Percentiles rank a stretch among this genome's conserved stretches.
These are phyloP conservation scores for Salticus scenicus DNA, from an alignment of 2,888 invertebrate species.

Conservation along the genomic window DNA sequence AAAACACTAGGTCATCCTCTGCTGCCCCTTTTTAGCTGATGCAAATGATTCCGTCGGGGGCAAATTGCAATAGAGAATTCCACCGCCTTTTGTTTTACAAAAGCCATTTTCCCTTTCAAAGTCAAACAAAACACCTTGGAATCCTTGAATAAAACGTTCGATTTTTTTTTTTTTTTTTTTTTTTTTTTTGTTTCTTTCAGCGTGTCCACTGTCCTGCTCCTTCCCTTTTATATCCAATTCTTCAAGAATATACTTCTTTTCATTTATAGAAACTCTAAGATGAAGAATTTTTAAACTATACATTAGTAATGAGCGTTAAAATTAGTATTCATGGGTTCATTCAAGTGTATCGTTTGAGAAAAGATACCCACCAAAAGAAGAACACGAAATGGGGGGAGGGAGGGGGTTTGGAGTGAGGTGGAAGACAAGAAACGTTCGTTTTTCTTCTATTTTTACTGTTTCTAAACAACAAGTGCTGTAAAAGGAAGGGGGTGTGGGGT, in stretches of 20 bases:
- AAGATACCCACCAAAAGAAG: not conserved
- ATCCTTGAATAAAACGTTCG: conserved; percentile 20
- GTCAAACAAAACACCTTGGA: conserved; percentile 63
- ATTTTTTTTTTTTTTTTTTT: not conserved
- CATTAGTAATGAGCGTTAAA: conserved; percentile 67
- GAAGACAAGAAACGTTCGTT: not conserved
- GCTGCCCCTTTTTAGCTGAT: not conserved
- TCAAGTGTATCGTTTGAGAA: conserved; percentile 36
- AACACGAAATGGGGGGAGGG: not conserved
- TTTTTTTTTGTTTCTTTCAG: not conserved
- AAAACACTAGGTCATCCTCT: not conserved
- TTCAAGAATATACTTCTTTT: conserved; percentile 19
- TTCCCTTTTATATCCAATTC: not conserved
- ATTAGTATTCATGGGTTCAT: conserved; percentile 69
- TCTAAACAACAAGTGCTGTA: not conserved
- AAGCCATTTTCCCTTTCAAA: conserved; percentile 53
- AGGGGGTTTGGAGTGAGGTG: not conserved
- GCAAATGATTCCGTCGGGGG: not conserved
- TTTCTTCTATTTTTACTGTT: not conserved
- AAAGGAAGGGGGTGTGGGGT: not conserved
- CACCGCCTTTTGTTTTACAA: conserved; percentile 56
- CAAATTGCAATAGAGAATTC: conserved; percentile 45
- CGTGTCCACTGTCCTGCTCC: not conserved
- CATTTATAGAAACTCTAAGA: conserved; percentile 25
- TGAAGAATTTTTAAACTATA: conserved; percentile 67